Conservation (phyloP, 1,140 invertebrate species). For the Ceratosolen fusciceps region DNA sequence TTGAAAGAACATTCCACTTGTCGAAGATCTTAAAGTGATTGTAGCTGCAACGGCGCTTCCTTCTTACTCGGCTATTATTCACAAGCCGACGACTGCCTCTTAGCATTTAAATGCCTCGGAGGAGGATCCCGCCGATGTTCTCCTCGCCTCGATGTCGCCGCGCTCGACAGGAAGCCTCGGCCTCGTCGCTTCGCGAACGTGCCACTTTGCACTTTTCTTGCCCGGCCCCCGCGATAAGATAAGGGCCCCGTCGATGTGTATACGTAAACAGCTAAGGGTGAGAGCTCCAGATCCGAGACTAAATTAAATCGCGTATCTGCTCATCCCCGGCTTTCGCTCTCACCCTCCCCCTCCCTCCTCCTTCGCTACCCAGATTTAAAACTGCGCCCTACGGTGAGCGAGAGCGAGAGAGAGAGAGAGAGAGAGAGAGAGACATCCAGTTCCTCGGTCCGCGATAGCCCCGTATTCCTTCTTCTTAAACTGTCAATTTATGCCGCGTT, state of each 20-base stretch:
- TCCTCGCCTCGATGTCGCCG: background rate
- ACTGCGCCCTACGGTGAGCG: background rate
- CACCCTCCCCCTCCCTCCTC: too few relatives aligned
- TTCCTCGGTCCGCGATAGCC: background rate
- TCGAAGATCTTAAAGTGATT: slow-evolving; percentile 44
- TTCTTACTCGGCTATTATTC: slow-evolving; percentile 39
- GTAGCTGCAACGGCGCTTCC: slow-evolving; percentile 14
- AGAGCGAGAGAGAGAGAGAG: too few relatives aligned
- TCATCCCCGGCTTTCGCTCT: slow-evolving; percentile 4
- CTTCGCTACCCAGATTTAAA: slow-evolving; percentile 42
- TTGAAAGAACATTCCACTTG: slow-evolving; percentile 43
- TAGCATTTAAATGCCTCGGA: slow-evolving; percentile 46
- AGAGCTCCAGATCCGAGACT: background rate
- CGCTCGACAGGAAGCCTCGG: background rate
- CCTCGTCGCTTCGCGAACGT: slow-evolving; percentile 7
- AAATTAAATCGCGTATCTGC: slow-evolving; percentile 39
- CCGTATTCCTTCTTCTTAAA: slow-evolving; percentile 12
- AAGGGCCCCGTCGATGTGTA: background rate
- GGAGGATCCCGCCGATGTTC: background rate
- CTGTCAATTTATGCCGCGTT: background rate
- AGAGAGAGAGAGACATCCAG: background rate
- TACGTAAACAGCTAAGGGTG: slow-evolving; percentile 25
- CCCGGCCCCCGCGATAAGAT: background rate
- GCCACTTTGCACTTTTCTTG: slow-evolving; percentile 35
- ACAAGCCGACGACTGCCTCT: slow-evolving; percentile 40